Percentiles rank a stretch among this genome's conserved stretches.
Conservation (phyloP, 2,797 vertebrate species). For the Paratrypauchen microcephalus region DNA sequence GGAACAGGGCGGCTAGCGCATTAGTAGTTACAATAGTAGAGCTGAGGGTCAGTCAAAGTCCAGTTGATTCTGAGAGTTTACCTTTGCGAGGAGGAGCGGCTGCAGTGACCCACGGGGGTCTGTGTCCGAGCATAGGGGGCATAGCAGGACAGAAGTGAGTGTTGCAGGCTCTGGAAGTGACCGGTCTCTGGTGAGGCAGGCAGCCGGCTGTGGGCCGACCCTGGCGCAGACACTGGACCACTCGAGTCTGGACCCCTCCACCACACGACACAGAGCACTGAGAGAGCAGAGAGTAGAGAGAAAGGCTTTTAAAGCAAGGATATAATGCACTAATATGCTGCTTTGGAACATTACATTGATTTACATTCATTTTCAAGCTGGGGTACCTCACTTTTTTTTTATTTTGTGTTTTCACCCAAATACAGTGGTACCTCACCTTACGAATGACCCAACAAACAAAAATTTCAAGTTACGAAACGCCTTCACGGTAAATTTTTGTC, state of each 20-base stretch:
- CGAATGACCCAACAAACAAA: too few species aligned
- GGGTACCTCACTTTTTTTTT: too few species aligned
- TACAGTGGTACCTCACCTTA: too few species aligned
- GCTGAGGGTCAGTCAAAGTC: neutral
- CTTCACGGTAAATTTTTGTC: too few species aligned
- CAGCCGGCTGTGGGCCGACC: conserved; percentile 85
- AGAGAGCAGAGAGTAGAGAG: neutral
- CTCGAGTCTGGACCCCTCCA: conserved; percentile 91
- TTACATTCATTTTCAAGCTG: too few species aligned
- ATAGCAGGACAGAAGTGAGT: conserved; percentile 90
- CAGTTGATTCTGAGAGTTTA: conserved; percentile 22
- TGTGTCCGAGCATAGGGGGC: conserved; percentile 31
- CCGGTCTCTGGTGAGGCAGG: conserved; percentile 83
- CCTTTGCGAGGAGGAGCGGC: conserved; percentile 50
- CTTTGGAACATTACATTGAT: too few species aligned
- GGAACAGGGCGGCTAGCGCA: too few species aligned
- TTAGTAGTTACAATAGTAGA: neutral
- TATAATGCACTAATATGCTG: too few species aligned
- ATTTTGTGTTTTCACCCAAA: too few species aligned
- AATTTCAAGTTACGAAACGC: too few species aligned
- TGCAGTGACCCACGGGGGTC: conserved; percentile 36
- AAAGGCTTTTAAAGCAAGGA: conserved; percentile 34
- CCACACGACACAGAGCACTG: conserved; percentile 95
- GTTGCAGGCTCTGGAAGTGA: conserved; percentile 88
- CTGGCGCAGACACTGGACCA: conserved; percentile 87